Evolutionary conservation across 2,797 vertebrate species (phyloP).

Genomic region (Eospalax fontanierii): DNA sequence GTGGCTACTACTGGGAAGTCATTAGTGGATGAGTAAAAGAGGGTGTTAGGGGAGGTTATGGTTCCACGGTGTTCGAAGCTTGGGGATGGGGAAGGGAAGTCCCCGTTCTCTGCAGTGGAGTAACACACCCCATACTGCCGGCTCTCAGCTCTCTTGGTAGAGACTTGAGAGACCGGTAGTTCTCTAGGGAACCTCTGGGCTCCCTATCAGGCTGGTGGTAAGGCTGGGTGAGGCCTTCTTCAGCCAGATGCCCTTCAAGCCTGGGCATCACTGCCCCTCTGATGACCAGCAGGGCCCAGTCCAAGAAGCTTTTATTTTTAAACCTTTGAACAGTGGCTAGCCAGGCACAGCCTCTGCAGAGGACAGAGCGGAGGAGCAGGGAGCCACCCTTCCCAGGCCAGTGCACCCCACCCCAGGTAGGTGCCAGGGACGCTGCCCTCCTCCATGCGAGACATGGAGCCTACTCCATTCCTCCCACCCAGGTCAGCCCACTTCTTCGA

Average conservation of each 20-base stretch:
- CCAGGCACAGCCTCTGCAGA: slow-evolving; percentile 74
- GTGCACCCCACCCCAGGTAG: slow-evolving; percentile 83
- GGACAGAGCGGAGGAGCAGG: slow-evolving; percentile 69
- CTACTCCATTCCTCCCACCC: accelerated
- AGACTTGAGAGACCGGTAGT: background rate
- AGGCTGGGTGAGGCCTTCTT: background rate
- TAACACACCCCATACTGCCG: background rate
- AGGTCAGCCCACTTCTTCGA: background rate
- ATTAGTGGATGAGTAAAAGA: background rate
- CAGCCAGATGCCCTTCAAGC: slow-evolving; percentile 65
- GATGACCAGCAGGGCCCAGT: slow-evolving; percentile 76
- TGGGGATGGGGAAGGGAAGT: background rate
- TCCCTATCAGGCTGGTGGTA: background rate
- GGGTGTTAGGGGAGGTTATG: no score
- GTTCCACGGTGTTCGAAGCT: background rate
- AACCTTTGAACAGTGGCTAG: slow-evolving; percentile 89
- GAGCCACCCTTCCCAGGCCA: slow-evolving; percentile 86
- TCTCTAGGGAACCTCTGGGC: background rate
- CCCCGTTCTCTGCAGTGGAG: background rate
- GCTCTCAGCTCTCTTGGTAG: background rate
- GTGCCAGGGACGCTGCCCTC: slow-evolving; percentile 67
- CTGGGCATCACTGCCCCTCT: background rate
- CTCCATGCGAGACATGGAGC: background rate
- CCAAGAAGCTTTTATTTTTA: slow-evolving; percentile 91
- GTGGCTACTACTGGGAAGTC: no score